Base-by-base conservation (phyloP, 2,888 invertebrate species). In the Reticulitermes lucifugus region DNA sequence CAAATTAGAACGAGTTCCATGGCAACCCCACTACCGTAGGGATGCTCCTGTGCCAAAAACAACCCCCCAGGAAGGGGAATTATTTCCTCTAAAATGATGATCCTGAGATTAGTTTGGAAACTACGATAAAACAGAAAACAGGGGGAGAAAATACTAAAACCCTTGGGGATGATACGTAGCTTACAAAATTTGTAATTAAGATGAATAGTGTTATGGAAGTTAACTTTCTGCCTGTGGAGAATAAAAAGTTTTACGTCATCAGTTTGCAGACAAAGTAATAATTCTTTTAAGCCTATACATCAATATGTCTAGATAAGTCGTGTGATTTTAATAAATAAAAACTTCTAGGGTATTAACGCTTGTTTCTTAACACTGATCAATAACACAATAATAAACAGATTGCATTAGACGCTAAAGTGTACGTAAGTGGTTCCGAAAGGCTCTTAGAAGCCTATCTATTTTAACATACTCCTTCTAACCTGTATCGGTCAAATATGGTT, bases 131-230 rank as follows among this genome's bases (percentile, higher is more conserved):
- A 73, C 6, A 41, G 41, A 35, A 18, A 41, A 9, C 29, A 18
- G 73, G 73, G 35, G 73, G 73, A 35, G 73, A 35, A 35, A 41
- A 73, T 41, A 70, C 12, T 70, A 14, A 29, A 70, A 18, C 41
- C 73, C 35, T 35, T 18, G 41, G 73, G 41, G 41, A 73, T 21
- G 35, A 12, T 18, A 22, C 18, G 41, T n/a, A 35, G 73, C 73
- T 73, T 73, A 29, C 41, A 21, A 18, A 73, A 73, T 73, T 73
- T 73, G 73, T 73, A 73, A 73, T 73, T 73, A 73, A 73, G 73
- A 73, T 41, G 73, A 29, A 73, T 73, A 14, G 35, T 35, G 9
- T 65, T 1, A 6, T 25, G 55, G 55, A 55, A 55, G 18, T 70
- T 70, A 70, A 70, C 73, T 73, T 73, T 73, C 73, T 21, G 41